phyloP scores from a whole-genome alignment of 2,888 invertebrate species.

The Pheosia tremula region DNA sequence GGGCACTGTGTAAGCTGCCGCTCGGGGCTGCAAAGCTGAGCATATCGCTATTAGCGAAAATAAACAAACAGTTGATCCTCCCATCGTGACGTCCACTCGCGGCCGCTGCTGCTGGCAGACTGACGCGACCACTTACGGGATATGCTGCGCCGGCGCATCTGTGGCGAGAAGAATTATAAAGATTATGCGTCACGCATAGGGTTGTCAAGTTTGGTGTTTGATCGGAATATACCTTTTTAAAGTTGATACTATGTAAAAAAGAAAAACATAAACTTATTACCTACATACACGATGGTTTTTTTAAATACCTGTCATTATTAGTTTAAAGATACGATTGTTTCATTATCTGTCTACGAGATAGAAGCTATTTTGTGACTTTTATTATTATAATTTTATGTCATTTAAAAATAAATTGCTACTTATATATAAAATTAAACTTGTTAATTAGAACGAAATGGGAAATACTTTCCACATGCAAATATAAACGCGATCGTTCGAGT shows the following conservation, averaged over 20 bases:
- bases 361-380: no score
- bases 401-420: no score
- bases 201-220: neutral
- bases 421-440: no score
- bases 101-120: constrained; percentile 41
- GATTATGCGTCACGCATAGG: constrained; percentile 16
- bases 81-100: constrained; percentile 52
- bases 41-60: constrained; percentile 40
- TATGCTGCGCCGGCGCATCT: constrained; percentile 49
- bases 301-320: no score
- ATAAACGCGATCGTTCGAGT: neutral
- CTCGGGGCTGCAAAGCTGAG: constrained; percentile 33
- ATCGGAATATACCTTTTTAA: no score
- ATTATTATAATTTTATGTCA: no score
- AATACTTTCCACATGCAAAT: neutral
- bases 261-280: no score
- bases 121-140: constrained; percentile 28
- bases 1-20: constrained; percentile 70
- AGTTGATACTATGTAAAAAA: no score
- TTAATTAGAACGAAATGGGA: no score
- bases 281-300: no score
- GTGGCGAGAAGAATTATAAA: constrained; percentile 24
- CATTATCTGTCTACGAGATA: no score
- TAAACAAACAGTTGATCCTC: constrained; percentile 29
- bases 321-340: no score